phyloP scores from a whole-genome alignment of 2,888 invertebrate genomes.

The Volucella inanis region DNA sequence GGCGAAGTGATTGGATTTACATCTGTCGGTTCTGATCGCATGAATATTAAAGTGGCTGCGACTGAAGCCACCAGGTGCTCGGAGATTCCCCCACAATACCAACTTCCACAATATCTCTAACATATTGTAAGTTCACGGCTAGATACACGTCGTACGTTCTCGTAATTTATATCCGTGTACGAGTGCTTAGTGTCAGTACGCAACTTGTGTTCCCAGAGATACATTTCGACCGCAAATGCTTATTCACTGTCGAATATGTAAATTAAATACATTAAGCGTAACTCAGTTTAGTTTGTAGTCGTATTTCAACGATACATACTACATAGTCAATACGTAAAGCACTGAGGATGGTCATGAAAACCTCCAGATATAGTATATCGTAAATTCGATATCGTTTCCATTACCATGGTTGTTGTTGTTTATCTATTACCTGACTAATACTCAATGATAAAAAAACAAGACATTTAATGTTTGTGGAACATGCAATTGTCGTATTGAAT shows the following conservation, averaged over 20 bases:
- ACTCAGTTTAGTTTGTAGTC: conserved; percentile 8
- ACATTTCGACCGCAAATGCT: conserved; percentile 57
- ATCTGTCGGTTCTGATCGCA: conserved; percentile 22
- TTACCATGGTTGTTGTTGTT: conserved; percentile 17
- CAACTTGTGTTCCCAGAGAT: conserved; percentile 44
- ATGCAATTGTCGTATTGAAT: conserved; percentile 43
- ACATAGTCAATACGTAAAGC: conserved; percentile 1
- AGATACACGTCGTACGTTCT: not conserved
- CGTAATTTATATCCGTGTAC: conserved; percentile 47
- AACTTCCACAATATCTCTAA: conserved; percentile 18
- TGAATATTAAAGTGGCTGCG: conserved; percentile 24
- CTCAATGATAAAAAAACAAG: conserved; percentile 26
- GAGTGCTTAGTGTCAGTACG: conserved; percentile 4
- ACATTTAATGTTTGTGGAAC: conserved; percentile 59
- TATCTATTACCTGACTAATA: conserved; percentile 28
- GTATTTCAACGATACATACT: not conserved
- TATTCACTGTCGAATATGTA: conserved; percentile 56
- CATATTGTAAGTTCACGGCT: conserved; percentile 30
- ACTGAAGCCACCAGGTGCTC: conserved; percentile 27
- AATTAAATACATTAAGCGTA: conserved; percentile 36
- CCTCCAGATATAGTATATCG: conserved; percentile 2
- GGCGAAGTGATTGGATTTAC: conserved; percentile 42
- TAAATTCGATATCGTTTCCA: conserved; percentile 15
- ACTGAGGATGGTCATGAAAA: conserved; percentile 30
- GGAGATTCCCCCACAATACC: conserved; percentile 42